These are phyloP conservation scores for Euplagia quadripunctaria DNA, from an alignment of 2,888 invertebrate species.

Conservation along the genomic window DNA sequence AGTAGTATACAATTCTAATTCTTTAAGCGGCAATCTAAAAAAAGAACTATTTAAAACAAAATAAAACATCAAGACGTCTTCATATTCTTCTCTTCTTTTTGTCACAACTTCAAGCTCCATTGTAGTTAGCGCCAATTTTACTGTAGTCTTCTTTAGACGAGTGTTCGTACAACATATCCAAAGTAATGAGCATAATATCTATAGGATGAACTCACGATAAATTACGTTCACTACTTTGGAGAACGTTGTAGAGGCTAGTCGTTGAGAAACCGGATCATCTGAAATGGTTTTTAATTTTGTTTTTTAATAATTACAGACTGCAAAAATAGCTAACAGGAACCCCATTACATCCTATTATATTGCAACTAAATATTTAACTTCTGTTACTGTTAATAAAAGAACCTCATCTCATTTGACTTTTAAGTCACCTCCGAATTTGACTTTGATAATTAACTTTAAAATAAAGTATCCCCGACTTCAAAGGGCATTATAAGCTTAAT, in stretches of 20 bases:
- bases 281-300: constrained; percentile 22
- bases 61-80: background rate
- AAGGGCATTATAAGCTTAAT: too few species aligned
- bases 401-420: too few species aligned
- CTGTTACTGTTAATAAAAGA: too few species aligned
- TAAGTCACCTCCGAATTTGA: too few species aligned
- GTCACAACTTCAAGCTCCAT: background rate
- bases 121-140: background rate
- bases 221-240: constrained; percentile 85
- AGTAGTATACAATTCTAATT: too few species aligned
- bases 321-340: too few species aligned
- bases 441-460: too few species aligned
- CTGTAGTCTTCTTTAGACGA: constrained; percentile 49
- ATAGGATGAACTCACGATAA: constrained; percentile 76
- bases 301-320: background rate
- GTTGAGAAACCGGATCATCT: constrained; percentile 17
- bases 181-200: constrained; percentile 87
- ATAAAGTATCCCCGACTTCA: too few species aligned
- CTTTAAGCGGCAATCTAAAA: too few species aligned
- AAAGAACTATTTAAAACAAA: background rate
- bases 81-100: background rate
- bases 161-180: constrained; percentile 81
- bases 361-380: too few species aligned
- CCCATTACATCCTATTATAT: too few species aligned
- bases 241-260: constrained; percentile 68